phyloP scores from a whole-genome alignment of 1,140 invertebrate species.

The Drosophila orena region DNA sequence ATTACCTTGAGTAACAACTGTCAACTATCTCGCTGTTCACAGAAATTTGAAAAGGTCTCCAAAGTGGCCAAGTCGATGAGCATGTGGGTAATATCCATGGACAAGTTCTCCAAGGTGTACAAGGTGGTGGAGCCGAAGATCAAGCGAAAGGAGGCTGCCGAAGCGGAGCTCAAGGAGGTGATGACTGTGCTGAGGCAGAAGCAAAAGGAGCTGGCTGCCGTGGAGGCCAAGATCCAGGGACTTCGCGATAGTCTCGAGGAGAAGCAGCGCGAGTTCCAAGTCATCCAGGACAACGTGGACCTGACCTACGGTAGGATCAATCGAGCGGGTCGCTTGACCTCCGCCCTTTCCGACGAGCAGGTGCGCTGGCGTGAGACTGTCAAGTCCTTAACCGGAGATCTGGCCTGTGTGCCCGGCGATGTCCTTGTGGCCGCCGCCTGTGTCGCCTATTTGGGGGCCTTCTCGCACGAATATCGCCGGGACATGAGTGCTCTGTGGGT shows the following conservation, averaged over 20 bases:
- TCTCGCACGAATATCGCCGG: conserved; percentile 90
- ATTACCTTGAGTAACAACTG: no score
- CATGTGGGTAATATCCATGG: conserved; percentile 95
- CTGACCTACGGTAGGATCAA: conserved; percentile 91
- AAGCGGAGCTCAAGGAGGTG: conserved; percentile 90
- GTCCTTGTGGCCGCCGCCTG: conserved; percentile 93
- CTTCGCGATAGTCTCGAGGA: conserved; percentile 86
- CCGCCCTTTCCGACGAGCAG: conserved; percentile 93
- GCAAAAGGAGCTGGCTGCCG: conserved; percentile 90
- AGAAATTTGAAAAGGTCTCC: conserved; percentile 89
- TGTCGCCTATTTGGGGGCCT: conserved; percentile 95
- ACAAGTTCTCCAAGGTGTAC: conserved; percentile 93
- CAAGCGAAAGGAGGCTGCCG: conserved; percentile 90
- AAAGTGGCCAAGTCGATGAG: conserved; percentile 96
- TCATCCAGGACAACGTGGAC: conserved; percentile 90
- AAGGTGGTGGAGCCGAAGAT: conserved; percentile 94
- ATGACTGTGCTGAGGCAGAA: conserved; percentile 92
- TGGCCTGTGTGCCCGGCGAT: conserved; percentile 88
- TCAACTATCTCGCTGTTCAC: conserved; percentile 26
- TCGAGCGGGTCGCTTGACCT: conserved; percentile 92
- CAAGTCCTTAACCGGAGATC: conserved; percentile 74
- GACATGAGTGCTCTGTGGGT: conserved; percentile 90
- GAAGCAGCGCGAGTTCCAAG: conserved; percentile 88
- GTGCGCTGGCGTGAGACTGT: conserved; percentile 92
- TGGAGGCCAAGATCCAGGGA: conserved; percentile 86